phyloP scores from a whole-genome alignment of 2,888 invertebrate genomes.

The Empis livida region DNA sequence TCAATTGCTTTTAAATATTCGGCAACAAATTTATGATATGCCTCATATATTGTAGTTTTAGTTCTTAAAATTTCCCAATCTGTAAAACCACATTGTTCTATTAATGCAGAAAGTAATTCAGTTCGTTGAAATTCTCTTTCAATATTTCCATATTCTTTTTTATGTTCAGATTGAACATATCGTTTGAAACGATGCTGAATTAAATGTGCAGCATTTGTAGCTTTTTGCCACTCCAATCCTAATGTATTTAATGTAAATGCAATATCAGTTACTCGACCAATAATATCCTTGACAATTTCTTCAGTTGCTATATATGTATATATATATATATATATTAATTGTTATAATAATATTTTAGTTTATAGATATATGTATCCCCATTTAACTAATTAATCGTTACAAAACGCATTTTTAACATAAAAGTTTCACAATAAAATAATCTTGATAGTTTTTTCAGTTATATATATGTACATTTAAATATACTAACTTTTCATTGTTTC shows the following conservation, averaged over 20 bases:
- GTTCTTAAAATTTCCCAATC: constrained; percentile 24
- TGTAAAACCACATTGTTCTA: constrained; percentile 25
- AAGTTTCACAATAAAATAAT: no score
- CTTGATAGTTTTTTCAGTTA: not conserved
- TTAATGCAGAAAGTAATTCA: constrained; percentile 26
- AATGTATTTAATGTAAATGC: constrained; percentile 25
- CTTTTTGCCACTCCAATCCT: constrained; percentile 22
- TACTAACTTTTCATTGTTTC: constrained; percentile 35
- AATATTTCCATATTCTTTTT: constrained; percentile 19
- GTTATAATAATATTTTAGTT: not conserved
- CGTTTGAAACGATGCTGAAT: constrained; percentile 29
- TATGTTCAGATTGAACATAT: constrained; percentile 23
- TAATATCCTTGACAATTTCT: constrained; percentile 22
- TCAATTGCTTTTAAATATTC: constrained; percentile 23
- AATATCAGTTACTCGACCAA: constrained; percentile 27
- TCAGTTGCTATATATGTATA: constrained; percentile 19
- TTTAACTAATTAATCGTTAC: no score
- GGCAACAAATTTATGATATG: constrained; percentile 27
- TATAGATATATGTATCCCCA: not conserved
- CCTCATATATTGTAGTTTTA: constrained; percentile 25
- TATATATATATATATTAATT: not conserved
- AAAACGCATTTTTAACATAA: no score
- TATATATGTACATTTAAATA: not conserved
- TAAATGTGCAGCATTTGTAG: constrained; percentile 20
- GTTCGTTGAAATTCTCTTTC: constrained; percentile 21